These are phyloP conservation scores for Steinernema khuongi DNA, from an alignment of 1,140 invertebrate species.

Conservation along the genomic window DNA sequence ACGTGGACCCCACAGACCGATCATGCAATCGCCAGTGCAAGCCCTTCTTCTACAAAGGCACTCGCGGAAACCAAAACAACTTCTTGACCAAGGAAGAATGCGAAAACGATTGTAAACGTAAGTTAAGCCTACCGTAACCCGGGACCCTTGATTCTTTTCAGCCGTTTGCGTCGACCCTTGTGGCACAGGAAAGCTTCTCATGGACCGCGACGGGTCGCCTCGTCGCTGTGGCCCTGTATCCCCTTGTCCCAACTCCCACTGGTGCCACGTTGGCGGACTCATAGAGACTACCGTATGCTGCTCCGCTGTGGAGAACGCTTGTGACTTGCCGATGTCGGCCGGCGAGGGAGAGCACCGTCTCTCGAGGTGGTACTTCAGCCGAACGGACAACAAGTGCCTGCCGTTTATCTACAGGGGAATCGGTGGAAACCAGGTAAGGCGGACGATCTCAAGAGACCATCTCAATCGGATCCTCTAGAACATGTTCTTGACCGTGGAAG, in stretches of 20 bases:
- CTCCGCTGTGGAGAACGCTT: constrained; percentile 43
- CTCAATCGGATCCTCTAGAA: constrained; percentile 28
- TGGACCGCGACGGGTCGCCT: constrained; percentile 45
- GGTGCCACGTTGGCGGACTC: constrained; percentile 55
- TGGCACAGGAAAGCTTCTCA: constrained; percentile 45
- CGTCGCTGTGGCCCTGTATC: constrained; percentile 44
- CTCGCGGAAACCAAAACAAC: constrained; percentile 53
- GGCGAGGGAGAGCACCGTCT: constrained; percentile 37
- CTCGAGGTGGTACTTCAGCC: constrained; percentile 44
- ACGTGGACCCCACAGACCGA: constrained; percentile 50
- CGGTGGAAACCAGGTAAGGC: constrained; percentile 51
- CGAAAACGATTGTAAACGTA: constrained; percentile 36
- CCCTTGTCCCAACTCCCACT: constrained; percentile 50
- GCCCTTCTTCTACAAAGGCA: constrained; percentile 47
- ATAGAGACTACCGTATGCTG: constrained; percentile 57
- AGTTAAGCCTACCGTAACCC: not conserved
- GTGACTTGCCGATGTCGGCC: constrained; percentile 40
- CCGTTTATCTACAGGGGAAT: constrained; percentile 55
- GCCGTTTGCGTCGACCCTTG: constrained; percentile 52
- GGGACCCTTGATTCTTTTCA: constrained; percentile 18
- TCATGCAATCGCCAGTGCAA: constrained; percentile 52
- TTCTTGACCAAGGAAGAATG: constrained; percentile 42
- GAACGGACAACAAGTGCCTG: constrained; percentile 43
- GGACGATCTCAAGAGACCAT: constrained; percentile 35
- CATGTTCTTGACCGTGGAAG: constrained; percentile 41